Evolutionary conservation across 1,140 invertebrate genomes (phyloP).

Genomic region (Acromyrmex heyeri): DNA sequence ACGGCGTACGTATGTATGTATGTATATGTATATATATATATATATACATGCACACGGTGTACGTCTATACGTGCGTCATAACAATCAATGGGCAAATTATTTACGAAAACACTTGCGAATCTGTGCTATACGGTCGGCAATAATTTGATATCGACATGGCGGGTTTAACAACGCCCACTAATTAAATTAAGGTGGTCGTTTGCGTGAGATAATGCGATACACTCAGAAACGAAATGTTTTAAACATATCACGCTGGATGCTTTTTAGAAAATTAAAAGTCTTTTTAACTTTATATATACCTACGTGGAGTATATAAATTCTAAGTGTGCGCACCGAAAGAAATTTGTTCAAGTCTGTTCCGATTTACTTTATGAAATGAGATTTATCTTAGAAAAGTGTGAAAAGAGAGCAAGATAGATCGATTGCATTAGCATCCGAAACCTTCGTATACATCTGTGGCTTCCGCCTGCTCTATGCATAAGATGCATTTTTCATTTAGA

Average conservation of each 20-base stretch:
- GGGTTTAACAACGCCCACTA: slow-evolving; percentile 44
- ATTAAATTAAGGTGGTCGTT: slow-evolving; percentile 40
- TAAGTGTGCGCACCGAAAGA: neutral
- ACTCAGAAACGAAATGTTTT: slow-evolving; percentile 21
- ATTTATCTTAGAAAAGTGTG: slow-evolving; percentile 40
- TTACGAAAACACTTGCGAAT: slow-evolving; percentile 41
- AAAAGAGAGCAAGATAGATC: slow-evolving; percentile 47
- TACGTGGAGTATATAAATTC: neutral
- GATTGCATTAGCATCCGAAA: slow-evolving; percentile 53
- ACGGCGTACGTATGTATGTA: too few species aligned
- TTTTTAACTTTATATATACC: neutral
- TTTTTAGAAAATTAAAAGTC: slow-evolving; percentile 39
- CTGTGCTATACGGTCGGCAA: slow-evolving; percentile 17
- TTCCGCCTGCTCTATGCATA: slow-evolving; percentile 38
- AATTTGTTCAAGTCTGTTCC: neutral
- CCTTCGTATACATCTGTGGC: slow-evolving; percentile 23
- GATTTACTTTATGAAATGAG: slow-evolving; percentile 36
- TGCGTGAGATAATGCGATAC: slow-evolving; percentile 7
- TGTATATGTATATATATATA: too few species aligned
- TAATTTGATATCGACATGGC: slow-evolving; percentile 43
- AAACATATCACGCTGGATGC: neutral
- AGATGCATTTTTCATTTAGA: slow-evolving; percentile 61
- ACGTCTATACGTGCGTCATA: neutral
- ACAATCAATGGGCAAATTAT: slow-evolving; percentile 30
- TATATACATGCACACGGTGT: neutral